Evolutionary conservation across 1,140 invertebrate species (phyloP).

Genomic region (Schlechtendalia chinensis): DNA sequence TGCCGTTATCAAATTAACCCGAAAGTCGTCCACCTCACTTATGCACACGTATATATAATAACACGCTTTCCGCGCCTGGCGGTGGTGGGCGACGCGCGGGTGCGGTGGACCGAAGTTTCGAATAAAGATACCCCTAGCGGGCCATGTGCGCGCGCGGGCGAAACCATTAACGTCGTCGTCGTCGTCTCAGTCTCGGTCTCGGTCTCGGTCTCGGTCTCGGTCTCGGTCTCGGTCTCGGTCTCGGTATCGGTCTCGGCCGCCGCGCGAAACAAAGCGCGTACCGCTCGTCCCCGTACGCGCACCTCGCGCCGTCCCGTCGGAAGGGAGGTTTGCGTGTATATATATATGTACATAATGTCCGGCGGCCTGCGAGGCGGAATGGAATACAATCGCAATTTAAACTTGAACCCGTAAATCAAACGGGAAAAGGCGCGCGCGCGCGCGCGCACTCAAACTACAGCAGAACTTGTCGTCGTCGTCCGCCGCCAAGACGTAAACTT

Average conservation of each 20-base stretch:
- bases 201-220: not conserved
- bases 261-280: no score
- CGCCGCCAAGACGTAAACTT: constrained; percentile 46
- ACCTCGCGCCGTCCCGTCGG: no score
- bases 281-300: no score
- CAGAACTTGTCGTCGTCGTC: constrained; percentile 45
- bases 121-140: constrained; percentile 23
- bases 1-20: constrained; percentile 49
- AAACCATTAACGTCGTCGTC: constrained; percentile 49
- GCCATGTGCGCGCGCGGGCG: not conserved
- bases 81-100: not conserved
- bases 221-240: constrained; percentile 17
- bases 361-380: constrained; percentile 17
- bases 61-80: not conserved
- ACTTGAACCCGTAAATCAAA: constrained; percentile 49
- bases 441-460: constrained; percentile 8
- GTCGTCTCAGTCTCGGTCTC: not conserved
- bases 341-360: constrained; percentile 29
- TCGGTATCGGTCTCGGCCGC: not conserved
- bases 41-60: no score
- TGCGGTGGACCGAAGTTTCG: constrained; percentile 32
- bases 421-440: constrained; percentile 40
- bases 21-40: constrained; percentile 20
- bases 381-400: constrained; percentile 47
- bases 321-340: no score